Evolutionary conservation across 2,797 vertebrate genomes (phyloP).

Genomic region (Mus caroli): DNA sequence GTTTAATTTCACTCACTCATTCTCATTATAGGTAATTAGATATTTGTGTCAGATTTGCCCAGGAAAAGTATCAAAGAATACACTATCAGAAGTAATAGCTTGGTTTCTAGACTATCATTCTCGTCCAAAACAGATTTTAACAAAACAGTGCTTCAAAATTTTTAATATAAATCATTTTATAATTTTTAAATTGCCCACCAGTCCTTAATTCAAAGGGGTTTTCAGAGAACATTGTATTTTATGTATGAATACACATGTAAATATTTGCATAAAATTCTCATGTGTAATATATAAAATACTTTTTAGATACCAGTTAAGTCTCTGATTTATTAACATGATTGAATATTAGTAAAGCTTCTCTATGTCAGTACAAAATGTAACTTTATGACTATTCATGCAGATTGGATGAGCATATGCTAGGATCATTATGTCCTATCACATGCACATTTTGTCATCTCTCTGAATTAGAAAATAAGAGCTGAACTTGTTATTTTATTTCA

Average conservation of each 20-base stretch:
- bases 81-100: neutral
- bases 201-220: neutral
- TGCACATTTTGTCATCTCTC: neutral
- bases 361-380: neutral
- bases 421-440: neutral
- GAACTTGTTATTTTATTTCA: neutral
- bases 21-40: neutral
- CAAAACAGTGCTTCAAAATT: neutral
- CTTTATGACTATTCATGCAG: neutral
- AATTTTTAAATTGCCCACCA: no score
- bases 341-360: neutral
- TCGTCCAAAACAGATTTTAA: neutral
- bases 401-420: neutral
- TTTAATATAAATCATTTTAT: neutral
- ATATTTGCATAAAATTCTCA: neutral
- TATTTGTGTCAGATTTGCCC: neutral
- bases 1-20: neutral
- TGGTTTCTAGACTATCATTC: neutral
- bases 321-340: neutral
- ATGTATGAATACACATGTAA: neutral
- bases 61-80: neutral
- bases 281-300: neutral
- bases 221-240: neutral
- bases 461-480: neutral
- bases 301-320: neutral